These are phyloP conservation scores for Cheilosia vernalis DNA, from an alignment of 2,888 invertebrate species.

Conservation along the genomic window DNA sequence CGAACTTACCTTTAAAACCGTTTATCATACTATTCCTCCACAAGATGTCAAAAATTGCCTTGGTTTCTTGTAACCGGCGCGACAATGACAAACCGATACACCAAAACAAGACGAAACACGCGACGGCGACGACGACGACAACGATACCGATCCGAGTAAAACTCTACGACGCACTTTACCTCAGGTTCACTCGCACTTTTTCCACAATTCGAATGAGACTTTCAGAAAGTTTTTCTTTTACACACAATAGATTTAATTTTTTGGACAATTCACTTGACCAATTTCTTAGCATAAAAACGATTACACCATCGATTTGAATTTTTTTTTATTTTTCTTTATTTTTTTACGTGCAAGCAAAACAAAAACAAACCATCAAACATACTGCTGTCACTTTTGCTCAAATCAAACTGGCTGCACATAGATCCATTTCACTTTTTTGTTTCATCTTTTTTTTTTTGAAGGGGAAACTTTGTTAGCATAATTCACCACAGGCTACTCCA, in stretches of 20 bases:
- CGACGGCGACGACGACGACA: background rate
- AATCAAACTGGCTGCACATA: background rate
- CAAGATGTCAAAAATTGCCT: constrained; percentile 45
- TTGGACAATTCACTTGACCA: constrained; percentile 40
- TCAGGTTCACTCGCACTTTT: constrained; percentile 21
- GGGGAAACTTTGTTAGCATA: constrained; percentile 5
- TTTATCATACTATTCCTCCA: constrained; percentile 76
- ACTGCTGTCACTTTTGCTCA: constrained; percentile 34
- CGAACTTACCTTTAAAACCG: constrained; percentile 76
- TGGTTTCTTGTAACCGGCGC: constrained; percentile 43
- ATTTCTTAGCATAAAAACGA: constrained; percentile 28
- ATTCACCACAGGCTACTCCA: constrained; percentile 42
- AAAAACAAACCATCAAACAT: constrained; percentile 36
- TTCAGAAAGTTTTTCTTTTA: background rate
- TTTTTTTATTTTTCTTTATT: constrained; percentile 10
- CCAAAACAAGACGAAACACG: constrained; percentile 57
- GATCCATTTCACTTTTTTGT: constrained; percentile 33
- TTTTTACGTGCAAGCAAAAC: constrained; percentile 22
- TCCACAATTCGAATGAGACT: background rate
- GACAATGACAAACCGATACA: constrained; percentile 7
- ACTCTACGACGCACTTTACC: constrained; percentile 25
- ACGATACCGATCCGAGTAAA: no score
- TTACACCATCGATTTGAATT: constrained; percentile 45
- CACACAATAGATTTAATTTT: constrained; percentile 34
- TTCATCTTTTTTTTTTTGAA: background rate